These are phyloP conservation scores for Lepeophtheirus nordmannii DNA, from an alignment of 2,888 invertebrate species.

Conservation along the genomic window DNA sequence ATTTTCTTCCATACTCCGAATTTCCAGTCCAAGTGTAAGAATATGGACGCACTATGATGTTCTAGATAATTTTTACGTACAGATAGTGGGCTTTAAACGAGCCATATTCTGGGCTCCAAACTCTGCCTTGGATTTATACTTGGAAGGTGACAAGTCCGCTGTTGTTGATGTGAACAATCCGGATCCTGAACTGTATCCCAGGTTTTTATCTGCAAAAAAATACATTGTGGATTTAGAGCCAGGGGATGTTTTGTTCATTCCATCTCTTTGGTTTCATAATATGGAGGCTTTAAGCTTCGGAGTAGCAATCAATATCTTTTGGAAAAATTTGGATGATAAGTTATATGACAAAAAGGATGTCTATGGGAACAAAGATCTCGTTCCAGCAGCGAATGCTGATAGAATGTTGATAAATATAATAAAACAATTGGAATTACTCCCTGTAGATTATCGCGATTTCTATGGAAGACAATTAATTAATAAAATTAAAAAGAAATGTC, in stretches of 20 bases:
- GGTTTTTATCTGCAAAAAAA: conserved; percentile 34
- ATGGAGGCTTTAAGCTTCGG: conserved; percentile 38
- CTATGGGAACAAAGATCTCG: conserved; percentile 42
- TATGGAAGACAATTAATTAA: conserved; percentile 36
- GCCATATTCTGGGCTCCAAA: conserved; percentile 39
- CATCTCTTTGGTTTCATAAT: conserved; percentile 45
- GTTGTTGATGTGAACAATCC: conserved; percentile 40
- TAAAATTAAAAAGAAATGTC: conserved; percentile 30
- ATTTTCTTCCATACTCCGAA: conserved; percentile 42
- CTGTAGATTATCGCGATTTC: conserved; percentile 38
- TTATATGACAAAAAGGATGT: conserved; percentile 41
- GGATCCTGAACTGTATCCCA: conserved; percentile 36
- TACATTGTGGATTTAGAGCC: conserved; percentile 36
- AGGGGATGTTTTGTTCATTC: conserved; percentile 42
- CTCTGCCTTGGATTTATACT: conserved; percentile 39
- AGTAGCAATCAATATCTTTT: conserved; percentile 42
- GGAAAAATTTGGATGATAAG: conserved; percentile 36
- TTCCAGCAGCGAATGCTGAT: conserved; percentile 37
- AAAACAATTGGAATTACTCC: conserved; percentile 36
- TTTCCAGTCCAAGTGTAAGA: conserved; percentile 38
- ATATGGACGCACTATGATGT: conserved; percentile 45
- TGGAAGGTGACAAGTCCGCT: conserved; percentile 41
- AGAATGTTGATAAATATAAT: conserved; percentile 37
- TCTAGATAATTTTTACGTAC: conserved; percentile 42
- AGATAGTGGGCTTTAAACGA: conserved; percentile 38